Evolutionary conservation across 2,888 invertebrate species (phyloP).

Genomic region (Drosophila melanosoma): DNA sequence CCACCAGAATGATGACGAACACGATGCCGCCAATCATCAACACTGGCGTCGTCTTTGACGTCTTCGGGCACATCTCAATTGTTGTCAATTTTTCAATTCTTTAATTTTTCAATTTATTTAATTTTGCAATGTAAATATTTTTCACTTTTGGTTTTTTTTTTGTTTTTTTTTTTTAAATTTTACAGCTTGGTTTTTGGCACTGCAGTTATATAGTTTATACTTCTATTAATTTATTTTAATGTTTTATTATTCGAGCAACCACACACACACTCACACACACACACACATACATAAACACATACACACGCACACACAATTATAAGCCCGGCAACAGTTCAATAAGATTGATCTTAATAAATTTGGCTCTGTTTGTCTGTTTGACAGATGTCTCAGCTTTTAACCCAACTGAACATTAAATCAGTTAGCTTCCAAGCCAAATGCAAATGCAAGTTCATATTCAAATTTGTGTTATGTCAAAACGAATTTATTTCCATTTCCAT

Average conservation of each 20-base stretch:
- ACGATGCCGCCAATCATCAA: constrained; percentile 84
- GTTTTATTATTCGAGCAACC: constrained; percentile 7
- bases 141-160: not conserved
- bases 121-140: not conserved
- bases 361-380: not conserved
- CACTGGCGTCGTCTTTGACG: constrained; percentile 82
- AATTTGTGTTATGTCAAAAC: not conserved
- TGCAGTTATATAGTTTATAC: constrained; percentile 19
- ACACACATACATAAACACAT: not conserved
- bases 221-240: constrained; percentile 35
- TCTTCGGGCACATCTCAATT: constrained; percentile 82
- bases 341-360: constrained; percentile 3
- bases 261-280: not conserved
- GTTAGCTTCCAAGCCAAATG: not conserved
- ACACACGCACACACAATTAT: not conserved
- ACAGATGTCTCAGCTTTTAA: constrained; percentile 1
- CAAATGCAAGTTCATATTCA: not conserved
- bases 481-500: not conserved
- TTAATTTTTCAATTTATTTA: not conserved
- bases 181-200: constrained; percentile 10
- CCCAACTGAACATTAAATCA: not conserved
- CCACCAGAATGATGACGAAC: constrained; percentile 86
- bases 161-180: not conserved
- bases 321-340: too few relatives aligned
- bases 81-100: not conserved